A percentile compares a stretch with the other conserved stretches of the same genome.
Evolutionary conservation across 2,797 vertebrate genomes (phyloP).

Genomic region (Parauchenoglanis punctatus): DNA sequence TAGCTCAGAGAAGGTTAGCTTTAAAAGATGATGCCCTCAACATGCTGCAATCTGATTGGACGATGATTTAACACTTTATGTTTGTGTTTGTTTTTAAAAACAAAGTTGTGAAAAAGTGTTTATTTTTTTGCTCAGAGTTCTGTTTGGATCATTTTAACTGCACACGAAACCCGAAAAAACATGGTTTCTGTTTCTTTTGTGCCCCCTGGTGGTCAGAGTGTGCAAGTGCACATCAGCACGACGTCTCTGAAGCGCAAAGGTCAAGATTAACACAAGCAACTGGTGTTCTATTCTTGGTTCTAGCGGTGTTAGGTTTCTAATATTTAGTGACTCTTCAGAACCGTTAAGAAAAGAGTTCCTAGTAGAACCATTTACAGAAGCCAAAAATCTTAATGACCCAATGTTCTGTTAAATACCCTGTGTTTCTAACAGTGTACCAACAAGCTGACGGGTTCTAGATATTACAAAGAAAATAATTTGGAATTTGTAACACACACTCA

Average conservation of each 20-base stretch:
- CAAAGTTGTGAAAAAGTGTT: not conserved
- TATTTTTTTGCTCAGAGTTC: not conserved
- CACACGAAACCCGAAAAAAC: not conserved
- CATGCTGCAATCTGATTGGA: not conserved
- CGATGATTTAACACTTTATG: not conserved
- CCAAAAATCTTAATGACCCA: no score
- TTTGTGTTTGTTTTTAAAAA: not conserved
- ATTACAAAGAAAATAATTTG: not conserved
- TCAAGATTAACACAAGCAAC: not conserved
- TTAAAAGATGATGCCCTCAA: not conserved
- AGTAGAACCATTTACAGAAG: not conserved
- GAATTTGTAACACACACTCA: no score
- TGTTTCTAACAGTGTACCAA: no score
- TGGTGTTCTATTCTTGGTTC: no score
- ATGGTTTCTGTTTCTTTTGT: not conserved
- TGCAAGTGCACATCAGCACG: not conserved
- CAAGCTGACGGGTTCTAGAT: not conserved
- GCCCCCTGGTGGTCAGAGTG: constrained; percentile 3
- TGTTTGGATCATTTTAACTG: not conserved
- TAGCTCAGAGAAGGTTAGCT: not conserved
- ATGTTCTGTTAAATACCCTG: no score
- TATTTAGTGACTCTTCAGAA: no score
- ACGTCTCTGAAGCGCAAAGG: no score
- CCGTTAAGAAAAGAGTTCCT: not conserved
- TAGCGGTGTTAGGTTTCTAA: not conserved